A percentile compares a stretch with the other conserved stretches of the same genome.
phyloP scores from a whole-genome alignment of 2,797 vertebrate species.

The Buphagus erythrorhynchus region DNA sequence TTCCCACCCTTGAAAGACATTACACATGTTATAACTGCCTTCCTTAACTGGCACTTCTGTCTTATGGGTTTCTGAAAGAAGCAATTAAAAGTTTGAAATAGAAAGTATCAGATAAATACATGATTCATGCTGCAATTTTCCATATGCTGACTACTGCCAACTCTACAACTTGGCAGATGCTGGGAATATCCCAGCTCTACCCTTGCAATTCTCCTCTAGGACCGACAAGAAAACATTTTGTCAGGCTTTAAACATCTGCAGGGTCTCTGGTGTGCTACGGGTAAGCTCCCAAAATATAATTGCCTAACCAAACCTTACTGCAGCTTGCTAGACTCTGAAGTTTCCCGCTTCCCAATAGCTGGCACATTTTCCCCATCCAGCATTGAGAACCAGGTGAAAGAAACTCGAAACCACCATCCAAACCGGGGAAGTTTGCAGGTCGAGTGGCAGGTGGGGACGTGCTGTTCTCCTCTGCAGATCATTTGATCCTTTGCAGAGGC shows the following conservation, averaged over 20 bases:
- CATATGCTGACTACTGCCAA: background rate
- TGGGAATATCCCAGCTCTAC: background rate
- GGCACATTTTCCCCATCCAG: background rate
- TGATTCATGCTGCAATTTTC: constrained; percentile 11
- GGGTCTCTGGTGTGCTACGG: background rate
- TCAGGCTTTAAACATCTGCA: background rate
- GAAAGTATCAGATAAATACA: background rate
- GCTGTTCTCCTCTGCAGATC: background rate
- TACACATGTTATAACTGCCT: background rate
- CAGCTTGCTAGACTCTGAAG: background rate
- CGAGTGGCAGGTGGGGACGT: background rate
- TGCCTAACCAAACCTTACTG: background rate
- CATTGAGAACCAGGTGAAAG: background rate
- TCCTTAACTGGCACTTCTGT: background rate
- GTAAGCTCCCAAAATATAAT: background rate
- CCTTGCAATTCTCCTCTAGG: background rate
- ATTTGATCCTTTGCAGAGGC: background rate
- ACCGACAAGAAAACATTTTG: background rate
- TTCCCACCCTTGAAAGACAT: background rate
- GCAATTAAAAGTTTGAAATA: constrained; percentile 26
- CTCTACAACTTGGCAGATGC: background rate
- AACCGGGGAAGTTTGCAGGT: background rate
- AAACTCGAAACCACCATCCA: background rate
- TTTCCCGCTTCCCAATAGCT: background rate
- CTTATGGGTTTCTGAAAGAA: constrained; percentile 23